Conservation (phyloP, 2,797 vertebrate genomes). For the Darevskia nairensis region DNA sequence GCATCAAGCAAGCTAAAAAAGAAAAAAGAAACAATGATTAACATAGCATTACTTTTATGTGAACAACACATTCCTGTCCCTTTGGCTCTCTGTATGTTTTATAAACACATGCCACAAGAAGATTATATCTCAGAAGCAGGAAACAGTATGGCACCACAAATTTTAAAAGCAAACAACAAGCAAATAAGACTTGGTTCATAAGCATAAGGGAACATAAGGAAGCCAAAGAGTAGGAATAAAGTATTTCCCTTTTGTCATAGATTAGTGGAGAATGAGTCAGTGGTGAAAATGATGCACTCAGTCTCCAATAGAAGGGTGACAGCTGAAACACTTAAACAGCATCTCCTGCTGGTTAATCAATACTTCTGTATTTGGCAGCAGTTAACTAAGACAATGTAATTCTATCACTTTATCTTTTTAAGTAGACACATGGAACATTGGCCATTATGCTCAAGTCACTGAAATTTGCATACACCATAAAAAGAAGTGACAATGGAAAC, state of each 20-base stretch:
- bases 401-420: conserved; percentile 26
- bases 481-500: background rate
- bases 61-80: conserved; percentile 22
- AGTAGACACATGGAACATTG: conserved; percentile 20
- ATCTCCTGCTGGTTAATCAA: conserved; percentile 50
- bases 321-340: conserved; percentile 25
- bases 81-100: conserved; percentile 14
- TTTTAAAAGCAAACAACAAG: conserved; percentile 13
- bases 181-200: conserved; percentile 29
- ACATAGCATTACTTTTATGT: conserved; percentile 22
- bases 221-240: background rate
- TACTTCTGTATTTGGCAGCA: conserved; percentile 1
- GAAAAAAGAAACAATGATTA: conserved; percentile 28
- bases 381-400: conserved; percentile 33
- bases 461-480: conserved; percentile 10
- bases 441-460: conserved; percentile 12
- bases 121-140: conserved; percentile 16
- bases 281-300: conserved; percentile 11
- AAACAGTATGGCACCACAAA: conserved; percentile 12
- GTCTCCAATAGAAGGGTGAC: background rate
- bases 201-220: background rate
- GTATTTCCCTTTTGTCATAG: background rate
- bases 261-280: conserved; percentile 6
- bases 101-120: background rate
- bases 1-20: conserved; percentile 19